Evolutionary conservation across 2,797 vertebrate genomes (phyloP).

Genomic region (Periophthalmus magnuspinnatus): DNA sequence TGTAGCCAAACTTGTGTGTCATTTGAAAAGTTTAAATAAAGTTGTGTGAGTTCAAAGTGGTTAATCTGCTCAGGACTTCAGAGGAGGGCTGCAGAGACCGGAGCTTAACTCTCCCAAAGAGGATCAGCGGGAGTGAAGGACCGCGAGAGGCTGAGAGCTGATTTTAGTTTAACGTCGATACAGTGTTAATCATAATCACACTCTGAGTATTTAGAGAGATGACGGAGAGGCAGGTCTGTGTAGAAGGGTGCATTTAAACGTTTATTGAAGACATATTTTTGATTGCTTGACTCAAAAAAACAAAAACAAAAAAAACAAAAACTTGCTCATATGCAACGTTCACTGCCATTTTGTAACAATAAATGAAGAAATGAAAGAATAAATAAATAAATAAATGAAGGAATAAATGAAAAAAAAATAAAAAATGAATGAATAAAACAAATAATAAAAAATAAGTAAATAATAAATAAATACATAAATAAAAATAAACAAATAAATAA

Average conservation of each 20-base stretch:
- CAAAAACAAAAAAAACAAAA: neutral
- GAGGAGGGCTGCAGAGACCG: constrained; percentile 52
- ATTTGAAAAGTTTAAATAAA: constrained; percentile 48
- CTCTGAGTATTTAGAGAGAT: constrained; percentile 66
- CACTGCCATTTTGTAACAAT: neutral
- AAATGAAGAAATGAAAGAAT: no score
- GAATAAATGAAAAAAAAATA: no score
- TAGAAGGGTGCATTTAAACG: constrained; percentile 24
- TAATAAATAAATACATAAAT: no score
- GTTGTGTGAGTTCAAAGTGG: constrained; percentile 48
- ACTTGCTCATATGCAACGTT: no score
- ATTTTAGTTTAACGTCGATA: constrained; percentile 61
- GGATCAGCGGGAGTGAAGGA: constrained; percentile 34
- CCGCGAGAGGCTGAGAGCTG: constrained; percentile 33
- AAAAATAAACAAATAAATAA: no score
- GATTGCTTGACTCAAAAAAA: neutral
- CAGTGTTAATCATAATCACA: constrained; percentile 66
- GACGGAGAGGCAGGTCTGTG: constrained; percentile 59
- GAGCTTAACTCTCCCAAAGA: constrained; percentile 57
- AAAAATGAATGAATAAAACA: no score
- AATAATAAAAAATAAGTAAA: no score
- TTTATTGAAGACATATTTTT: neutral
- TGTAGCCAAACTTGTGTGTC: constrained; percentile 28
- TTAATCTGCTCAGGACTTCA: constrained; percentile 62
- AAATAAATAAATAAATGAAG: no score